A percentile compares a stretch with the other conserved stretches of the same genome.
Conservation (phyloP, 2,888 invertebrate species). For the Agriotes lineatus region DNA sequence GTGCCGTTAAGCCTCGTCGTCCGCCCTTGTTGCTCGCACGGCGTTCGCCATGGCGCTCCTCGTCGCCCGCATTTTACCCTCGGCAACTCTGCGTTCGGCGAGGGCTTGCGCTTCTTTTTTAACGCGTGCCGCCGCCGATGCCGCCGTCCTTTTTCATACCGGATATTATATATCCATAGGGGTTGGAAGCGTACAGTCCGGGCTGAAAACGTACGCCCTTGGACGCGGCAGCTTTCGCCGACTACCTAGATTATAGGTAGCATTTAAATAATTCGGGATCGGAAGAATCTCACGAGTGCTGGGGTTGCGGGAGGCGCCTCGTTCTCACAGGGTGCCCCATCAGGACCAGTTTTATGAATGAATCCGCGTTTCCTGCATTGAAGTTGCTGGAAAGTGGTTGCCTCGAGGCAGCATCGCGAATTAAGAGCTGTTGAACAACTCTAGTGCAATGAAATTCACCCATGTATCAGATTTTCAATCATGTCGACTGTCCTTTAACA, state of each 20-base stretch:
- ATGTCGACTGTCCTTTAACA: no score
- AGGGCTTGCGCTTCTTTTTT: slow-evolving; percentile 32
- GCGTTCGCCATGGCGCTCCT: background rate
- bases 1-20: slow-evolving; percentile 35
- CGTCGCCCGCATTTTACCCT: slow-evolving; percentile 30
- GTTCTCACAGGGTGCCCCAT: no score
- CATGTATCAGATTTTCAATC: no score
- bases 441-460: no score
- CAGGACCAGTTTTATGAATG: no score
- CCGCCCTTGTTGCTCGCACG: background rate
- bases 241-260: slow-evolving; percentile 30
- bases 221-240: slow-evolving; percentile 37
- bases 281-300: background rate
- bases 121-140: slow-evolving; percentile 10
- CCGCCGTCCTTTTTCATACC: slow-evolving; percentile 41
- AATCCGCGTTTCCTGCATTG: no score
- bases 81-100: slow-evolving; percentile 24
- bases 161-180: slow-evolving; percentile 49
- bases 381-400: no score
- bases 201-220: slow-evolving; percentile 40
- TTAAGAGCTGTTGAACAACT: no score
- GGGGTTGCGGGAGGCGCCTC: no score
- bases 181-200: slow-evolving; percentile 41
- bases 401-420: no score
- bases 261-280: slow-evolving; percentile 33